A percentile compares a stretch with the other conserved stretches of the same genome.
Evolutionary conservation across 2,888 invertebrate species (phyloP).

Genomic region (Lycophotia porphyrea): DNA sequence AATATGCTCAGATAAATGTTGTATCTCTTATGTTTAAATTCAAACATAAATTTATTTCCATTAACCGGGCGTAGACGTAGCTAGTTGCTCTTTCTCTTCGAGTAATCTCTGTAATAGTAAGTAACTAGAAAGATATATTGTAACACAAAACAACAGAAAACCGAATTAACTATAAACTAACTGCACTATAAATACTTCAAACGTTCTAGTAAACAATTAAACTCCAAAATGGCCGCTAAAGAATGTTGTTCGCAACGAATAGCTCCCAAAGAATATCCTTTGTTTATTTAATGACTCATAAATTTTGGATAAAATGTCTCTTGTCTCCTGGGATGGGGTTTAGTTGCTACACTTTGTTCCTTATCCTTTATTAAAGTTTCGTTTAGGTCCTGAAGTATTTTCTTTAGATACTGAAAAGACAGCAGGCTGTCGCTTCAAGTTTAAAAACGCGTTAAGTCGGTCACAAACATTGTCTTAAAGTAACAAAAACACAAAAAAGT

Average conservation of each 20-base stretch:
- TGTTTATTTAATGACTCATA: conserved; percentile 67
- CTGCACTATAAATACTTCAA: conserved; percentile 53
- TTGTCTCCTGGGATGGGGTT: conserved; percentile 41
- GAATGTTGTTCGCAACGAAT: conserved; percentile 57
- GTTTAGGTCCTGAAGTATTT: conserved; percentile 21
- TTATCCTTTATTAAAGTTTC: conserved; percentile 55
- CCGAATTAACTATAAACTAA: conserved; percentile 37
- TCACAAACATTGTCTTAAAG: too few relatives aligned
- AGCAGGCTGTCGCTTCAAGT: not conserved
- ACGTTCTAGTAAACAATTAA: conserved; percentile 55
- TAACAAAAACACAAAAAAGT: too few relatives aligned
- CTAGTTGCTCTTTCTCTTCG: not conserved
- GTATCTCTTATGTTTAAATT: not conserved
- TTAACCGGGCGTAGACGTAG: not conserved
- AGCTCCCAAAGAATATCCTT: conserved; percentile 49
- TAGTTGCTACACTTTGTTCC: conserved; percentile 40
- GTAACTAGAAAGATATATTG: not conserved
- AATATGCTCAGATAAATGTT: not conserved
- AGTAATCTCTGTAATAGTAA: not conserved
- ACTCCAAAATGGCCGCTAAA: conserved; percentile 50
- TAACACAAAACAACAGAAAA: conserved; percentile 11
- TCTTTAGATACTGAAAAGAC: not conserved
- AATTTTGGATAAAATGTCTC: conserved; percentile 66
- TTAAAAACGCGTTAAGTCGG: not conserved
- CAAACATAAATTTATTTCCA: not conserved